These are phyloP conservation scores for Argyresthia goedartella DNA, from an alignment of 2,888 invertebrate genomes.

Conservation along the genomic window DNA sequence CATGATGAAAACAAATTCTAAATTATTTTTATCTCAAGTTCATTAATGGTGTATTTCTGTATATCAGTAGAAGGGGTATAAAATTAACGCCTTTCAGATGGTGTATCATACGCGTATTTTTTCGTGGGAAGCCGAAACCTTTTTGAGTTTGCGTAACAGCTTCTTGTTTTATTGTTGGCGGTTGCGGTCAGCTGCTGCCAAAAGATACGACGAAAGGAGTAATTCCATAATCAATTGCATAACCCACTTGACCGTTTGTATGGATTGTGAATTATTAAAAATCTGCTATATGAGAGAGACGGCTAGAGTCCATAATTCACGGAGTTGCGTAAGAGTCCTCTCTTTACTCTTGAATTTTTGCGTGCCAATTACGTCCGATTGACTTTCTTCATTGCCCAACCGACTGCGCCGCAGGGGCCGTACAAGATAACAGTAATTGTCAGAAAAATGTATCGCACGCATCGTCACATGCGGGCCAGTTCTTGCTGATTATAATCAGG, in stretches of 20 bases:
- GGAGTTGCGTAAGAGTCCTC: neutral
- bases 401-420: neutral
- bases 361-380: constrained; percentile 3
- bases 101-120: constrained; percentile 18
- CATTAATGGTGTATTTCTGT: constrained; percentile 16
- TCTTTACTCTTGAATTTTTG: neutral
- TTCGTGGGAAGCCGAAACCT: neutral
- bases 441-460: neutral
- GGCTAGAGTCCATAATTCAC: neutral
- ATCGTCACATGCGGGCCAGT: neutral
- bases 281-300: neutral
- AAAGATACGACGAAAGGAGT: neutral
- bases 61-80: constrained; percentile 15
- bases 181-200: neutral
- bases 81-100: constrained; percentile 21
- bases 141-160: neutral
- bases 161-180: neutral
- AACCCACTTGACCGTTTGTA: neutral
- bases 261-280: neutral
- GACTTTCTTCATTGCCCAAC: constrained; percentile 1
- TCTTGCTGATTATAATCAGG: too few relatives aligned
- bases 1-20: constrained; percentile 21
- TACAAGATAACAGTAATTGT: neutral
- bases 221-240: neutral
- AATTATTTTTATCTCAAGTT: constrained; percentile 13